phyloP scores from a whole-genome alignment of 2,888 invertebrate species.

The Erebia epiphron region DNA sequence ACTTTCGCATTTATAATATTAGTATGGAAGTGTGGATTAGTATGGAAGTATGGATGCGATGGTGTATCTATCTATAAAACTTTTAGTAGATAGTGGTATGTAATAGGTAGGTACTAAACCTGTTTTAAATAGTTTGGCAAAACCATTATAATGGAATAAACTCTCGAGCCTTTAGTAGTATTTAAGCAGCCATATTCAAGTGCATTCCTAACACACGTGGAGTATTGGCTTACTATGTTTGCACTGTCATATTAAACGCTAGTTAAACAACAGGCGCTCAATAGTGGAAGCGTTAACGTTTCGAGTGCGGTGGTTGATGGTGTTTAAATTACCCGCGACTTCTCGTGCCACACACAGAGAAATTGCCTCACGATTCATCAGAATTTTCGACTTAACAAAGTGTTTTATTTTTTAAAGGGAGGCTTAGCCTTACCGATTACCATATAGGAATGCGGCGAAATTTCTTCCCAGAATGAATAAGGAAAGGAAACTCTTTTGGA shows the following conservation, averaged over 20 bases:
- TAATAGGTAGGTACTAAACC: neutral
- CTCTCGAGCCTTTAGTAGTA: neutral
- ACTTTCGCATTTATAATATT: too few species aligned
- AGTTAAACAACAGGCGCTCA: constrained; percentile 15
- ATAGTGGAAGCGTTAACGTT: constrained; percentile 10
- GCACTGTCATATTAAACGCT: constrained; percentile 22
- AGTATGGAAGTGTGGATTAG: too few species aligned
- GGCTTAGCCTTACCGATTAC: too few species aligned
- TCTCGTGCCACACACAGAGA: neutral
- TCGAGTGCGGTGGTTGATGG: neutral
- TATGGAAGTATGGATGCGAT: too few species aligned
- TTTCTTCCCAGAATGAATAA: too few species aligned
- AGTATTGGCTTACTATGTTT: constrained; percentile 21
- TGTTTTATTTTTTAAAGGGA: too few species aligned
- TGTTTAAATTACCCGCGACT: neutral
- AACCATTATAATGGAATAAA: neutral
- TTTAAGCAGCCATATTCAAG: constrained; percentile 14
- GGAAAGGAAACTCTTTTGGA: too few species aligned
- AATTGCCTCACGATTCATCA: too few species aligned
- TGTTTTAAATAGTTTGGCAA: neutral
- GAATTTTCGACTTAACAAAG: too few species aligned
- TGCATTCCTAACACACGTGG: constrained; percentile 21
- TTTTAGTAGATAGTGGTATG: neutral
- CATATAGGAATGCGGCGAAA: too few species aligned
- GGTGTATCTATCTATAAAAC: too few species aligned